Percentiles rank a stretch among this genome's conserved stretches.
Evolutionary conservation across 2,888 invertebrate genomes (phyloP).

Genomic region (Fabriciana adippe): DNA sequence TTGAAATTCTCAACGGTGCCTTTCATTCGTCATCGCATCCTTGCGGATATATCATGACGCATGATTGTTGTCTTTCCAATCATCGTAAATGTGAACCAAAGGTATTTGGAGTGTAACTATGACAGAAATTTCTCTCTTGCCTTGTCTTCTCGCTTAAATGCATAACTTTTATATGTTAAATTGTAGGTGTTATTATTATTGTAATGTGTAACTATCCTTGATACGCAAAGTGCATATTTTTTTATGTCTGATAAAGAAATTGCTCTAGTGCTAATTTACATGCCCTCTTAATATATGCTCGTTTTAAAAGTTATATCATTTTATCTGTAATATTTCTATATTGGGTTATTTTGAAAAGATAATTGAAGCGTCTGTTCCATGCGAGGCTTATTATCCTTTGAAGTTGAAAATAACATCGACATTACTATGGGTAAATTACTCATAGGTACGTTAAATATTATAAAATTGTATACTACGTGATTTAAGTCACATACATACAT

Average conservation of each 20-base stretch:
- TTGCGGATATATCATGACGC: conserved; percentile 34
- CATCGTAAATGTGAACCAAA: not conserved
- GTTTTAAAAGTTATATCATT: not conserved
- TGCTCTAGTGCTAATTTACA: too few species aligned
- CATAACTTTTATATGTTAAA: too few species aligned
- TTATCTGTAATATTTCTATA: conserved; percentile 10
- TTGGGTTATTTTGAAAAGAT: conserved; percentile 17
- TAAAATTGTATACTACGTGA: not conserved
- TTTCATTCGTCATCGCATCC: conserved; percentile 38
- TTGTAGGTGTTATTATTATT: too few species aligned
- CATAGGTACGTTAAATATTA: not conserved
- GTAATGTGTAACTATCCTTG: too few species aligned
- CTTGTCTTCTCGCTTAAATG: too few species aligned
- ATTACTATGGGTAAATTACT: conserved; percentile 13
- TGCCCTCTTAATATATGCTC: too few species aligned
- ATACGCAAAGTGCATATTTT: too few species aligned
- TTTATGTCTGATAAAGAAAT: too few species aligned
- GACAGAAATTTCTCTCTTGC: too few species aligned
- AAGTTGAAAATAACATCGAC: conserved; percentile 21
- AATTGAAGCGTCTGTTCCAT: conserved; percentile 10
- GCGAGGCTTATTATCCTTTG: conserved; percentile 20
- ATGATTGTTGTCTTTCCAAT: conserved; percentile 11
- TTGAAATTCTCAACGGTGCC: conserved; percentile 53
- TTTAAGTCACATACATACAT: not conserved
- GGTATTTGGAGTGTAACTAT: not conserved